Base-by-base conservation (phyloP, 2,113 vertebrate species). In the Acanthisitta chloris region DNA sequence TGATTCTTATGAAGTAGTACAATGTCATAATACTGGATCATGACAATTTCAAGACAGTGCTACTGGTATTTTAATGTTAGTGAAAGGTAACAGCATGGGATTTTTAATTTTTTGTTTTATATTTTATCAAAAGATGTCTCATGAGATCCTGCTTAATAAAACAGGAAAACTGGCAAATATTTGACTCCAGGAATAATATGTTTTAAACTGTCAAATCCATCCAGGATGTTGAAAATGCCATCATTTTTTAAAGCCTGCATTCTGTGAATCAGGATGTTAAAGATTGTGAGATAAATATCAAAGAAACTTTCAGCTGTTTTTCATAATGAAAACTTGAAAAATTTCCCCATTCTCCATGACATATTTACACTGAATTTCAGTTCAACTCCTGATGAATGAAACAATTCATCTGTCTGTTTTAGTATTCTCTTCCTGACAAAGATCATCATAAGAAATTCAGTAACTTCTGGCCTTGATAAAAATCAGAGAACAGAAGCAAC, bases 1-100 rank as follows among this genome's bases (percentile, higher is more conserved):
- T 71, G 36, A 52, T 57, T 66, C 25, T 66, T 31, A 61, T 9
- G 8, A 67, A n/a, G 2, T 28, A 25, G 6, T 55, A 20, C 14
- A 71, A 3, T 25, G 4, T 6, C 55, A 17, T 59, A 62, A 38
- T 28, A 46, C 8, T 51, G 19, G 17, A 62, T 67, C 18, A 51
- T 19, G 59, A 26, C 18, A 46, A 65, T 72, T 55, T 52, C 14
- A 76, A 43, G 31, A 42, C 12, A 57, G 16, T 17, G 9, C 18
- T 87, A 24, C 9, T 42, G 31, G 17, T 36, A 84, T 78, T 81
- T 69, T 24, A 17, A 79, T 89, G 74, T 72, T 38, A 61, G 28
- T 79, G 54, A 72, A 49, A 61, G 0, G 0, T 51, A 57, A 74
- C 3, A 42, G 10, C 31, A 52, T 40, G 24, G 4, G 10, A 24